phyloP scores from a whole-genome alignment of 2,888 invertebrate species.

The Callimorpha dominula region DNA sequence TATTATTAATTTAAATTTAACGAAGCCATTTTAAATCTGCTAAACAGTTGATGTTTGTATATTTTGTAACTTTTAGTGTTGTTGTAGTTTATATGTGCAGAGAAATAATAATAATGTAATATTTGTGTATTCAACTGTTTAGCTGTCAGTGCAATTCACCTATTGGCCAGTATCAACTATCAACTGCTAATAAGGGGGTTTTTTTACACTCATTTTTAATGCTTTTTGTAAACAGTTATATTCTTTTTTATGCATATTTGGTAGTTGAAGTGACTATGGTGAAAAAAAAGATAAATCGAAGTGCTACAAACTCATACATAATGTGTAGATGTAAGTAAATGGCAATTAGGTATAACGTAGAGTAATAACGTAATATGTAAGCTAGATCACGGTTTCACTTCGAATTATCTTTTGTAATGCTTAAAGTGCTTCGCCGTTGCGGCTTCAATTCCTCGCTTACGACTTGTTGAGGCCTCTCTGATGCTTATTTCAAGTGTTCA shows the following conservation, averaged over 20 bases:
- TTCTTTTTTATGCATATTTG: constrained; percentile 76
- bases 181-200: constrained; percentile 81
- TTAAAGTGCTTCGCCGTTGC: constrained; percentile 83
- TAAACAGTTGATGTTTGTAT: constrained; percentile 71
- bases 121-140: constrained; percentile 68
- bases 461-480: constrained; percentile 83
- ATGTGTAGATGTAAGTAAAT: constrained; percentile 6
- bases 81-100: constrained; percentile 20
- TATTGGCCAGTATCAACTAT: constrained; percentile 80
- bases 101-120: constrained; percentile 18
- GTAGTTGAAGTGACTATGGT: constrained; percentile 83
- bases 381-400: constrained; percentile 59
- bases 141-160: constrained; percentile 69
- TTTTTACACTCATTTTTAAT: constrained; percentile 68
- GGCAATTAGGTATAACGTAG: not conserved
- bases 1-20: constrained; percentile 72
- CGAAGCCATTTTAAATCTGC: constrained; percentile 77
- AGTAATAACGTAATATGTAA: constrained; percentile 10
- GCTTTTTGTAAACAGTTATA: constrained; percentile 68
- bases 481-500: constrained; percentile 84
- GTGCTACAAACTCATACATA: constrained; percentile 45
- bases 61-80: constrained; percentile 19
- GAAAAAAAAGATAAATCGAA: constrained; percentile 75
- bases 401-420: constrained; percentile 75
- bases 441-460: constrained; percentile 84